These are phyloP conservation scores for Drosophila grimshawi DNA, from an alignment of 1,140 invertebrate species.

Conservation along the genomic window DNA sequence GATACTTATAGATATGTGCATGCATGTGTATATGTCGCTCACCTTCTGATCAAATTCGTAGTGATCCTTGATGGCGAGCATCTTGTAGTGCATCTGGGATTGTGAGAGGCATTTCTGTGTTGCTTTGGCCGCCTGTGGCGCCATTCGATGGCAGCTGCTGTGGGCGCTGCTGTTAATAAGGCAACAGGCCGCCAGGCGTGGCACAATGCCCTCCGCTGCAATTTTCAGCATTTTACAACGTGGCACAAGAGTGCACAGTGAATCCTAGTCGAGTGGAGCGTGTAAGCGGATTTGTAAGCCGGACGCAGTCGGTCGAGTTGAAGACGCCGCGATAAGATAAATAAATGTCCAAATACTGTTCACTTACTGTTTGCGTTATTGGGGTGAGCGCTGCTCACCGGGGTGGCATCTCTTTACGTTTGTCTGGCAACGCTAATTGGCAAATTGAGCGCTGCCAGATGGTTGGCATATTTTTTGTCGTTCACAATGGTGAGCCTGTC, in stretches of 20 bases:
- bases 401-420: not conserved
- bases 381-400: not conserved
- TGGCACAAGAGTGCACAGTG: not conserved
- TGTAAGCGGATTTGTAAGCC: not conserved
- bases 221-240: slow-evolving; percentile 70
- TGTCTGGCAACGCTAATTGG: not conserved
- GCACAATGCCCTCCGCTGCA: slow-evolving; percentile 67
- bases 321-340: slow-evolving; percentile 46
- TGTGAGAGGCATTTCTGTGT: slow-evolving; percentile 76
- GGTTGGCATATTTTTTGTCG: not conserved
- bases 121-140: slow-evolving; percentile 49
- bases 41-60: slow-evolving; percentile 84
- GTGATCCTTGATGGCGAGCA: slow-evolving; percentile 81
- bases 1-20: slow-evolving; percentile 5
- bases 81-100: slow-evolving; percentile 58
- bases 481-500: not conserved
- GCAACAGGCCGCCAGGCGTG: slow-evolving; percentile 63
- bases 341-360: slow-evolving; percentile 23
- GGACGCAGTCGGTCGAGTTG: slow-evolving; percentile 4
- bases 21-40: slow-evolving; percentile 12
- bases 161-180: slow-evolving; percentile 64
- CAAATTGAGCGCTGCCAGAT: not conserved
- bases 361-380: slow-evolving; percentile 7
- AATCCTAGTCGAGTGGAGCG: not conserved
- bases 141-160: slow-evolving; percentile 56